These are phyloP conservation scores for Rapana venosa DNA, from an alignment of 2,888 invertebrate species.

Conservation along the genomic window DNA sequence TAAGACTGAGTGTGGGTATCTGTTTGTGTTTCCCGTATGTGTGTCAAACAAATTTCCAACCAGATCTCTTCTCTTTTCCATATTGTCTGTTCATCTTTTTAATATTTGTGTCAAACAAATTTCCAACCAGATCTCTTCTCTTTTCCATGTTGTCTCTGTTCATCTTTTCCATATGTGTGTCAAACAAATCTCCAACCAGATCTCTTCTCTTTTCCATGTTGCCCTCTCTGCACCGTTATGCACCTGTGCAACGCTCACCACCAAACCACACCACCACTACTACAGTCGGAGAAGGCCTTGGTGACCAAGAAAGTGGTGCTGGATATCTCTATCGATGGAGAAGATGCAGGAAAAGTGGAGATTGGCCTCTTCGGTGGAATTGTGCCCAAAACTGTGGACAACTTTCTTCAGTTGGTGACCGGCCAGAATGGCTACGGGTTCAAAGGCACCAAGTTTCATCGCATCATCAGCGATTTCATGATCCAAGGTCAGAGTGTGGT, in stretches of 20 bases:
- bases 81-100: too few relatives aligned
- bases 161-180: too few relatives aligned
- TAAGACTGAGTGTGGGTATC: too few relatives aligned
- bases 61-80: too few relatives aligned
- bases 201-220: not conserved
- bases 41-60: too few relatives aligned
- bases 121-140: too few relatives aligned
- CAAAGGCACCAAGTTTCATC: conserved; percentile 88
- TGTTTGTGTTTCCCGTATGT: too few relatives aligned
- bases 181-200: not conserved
- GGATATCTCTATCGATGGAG: conserved; percentile 87
- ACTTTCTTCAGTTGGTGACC: conserved; percentile 88
- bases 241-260: not conserved
- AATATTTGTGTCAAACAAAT: too few relatives aligned
- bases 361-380: conserved; percentile 93
- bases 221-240: not conserved
- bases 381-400: conserved; percentile 90
- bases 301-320: conserved; percentile 91
- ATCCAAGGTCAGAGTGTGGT: conserved; percentile 86
- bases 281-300: conserved; percentile 47
- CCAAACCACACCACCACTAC: not conserved
- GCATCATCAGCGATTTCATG: conserved; percentile 93
- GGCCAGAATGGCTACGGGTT: conserved; percentile 81
- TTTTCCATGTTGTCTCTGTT: too few relatives aligned
- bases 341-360: conserved; percentile 87